These are phyloP conservation scores for Sminthopsis crassicaudata DNA, from an alignment of 2,113 vertebrate genomes.

Conservation along the genomic window DNA sequence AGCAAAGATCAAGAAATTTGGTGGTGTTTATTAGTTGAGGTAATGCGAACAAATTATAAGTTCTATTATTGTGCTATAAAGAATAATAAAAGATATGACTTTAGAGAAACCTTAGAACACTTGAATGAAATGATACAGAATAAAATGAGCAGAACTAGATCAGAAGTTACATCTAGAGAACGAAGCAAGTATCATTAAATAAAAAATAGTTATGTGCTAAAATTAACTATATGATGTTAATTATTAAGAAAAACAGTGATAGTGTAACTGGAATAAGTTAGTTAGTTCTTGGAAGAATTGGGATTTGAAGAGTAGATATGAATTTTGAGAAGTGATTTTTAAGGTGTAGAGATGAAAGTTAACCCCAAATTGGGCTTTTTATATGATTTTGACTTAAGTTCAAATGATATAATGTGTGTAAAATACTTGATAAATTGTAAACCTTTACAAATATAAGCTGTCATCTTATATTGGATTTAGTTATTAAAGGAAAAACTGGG, in stretches of 20 bases:
- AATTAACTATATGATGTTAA: neutral
- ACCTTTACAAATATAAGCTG: too few relatives aligned
- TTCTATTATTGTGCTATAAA: neutral
- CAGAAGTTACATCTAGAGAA: conserved; percentile 12
- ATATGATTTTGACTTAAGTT: conserved; percentile 40
- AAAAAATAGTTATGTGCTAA: neutral
- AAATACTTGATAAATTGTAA: too few relatives aligned
- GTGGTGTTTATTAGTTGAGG: too few relatives aligned
- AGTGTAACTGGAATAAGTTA: neutral
- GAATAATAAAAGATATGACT: neutral
- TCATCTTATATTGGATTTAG: too few relatives aligned
- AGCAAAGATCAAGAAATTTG: neutral
- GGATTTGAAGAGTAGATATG: conserved; percentile 33
- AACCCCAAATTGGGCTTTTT: too few relatives aligned
- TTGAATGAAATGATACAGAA: too few relatives aligned
- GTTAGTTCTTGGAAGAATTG: conserved; percentile 16
- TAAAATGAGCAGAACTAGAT: neutral
- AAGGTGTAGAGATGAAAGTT: too few relatives aligned
- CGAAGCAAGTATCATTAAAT: conserved; percentile 20
- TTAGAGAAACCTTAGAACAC: too few relatives aligned
- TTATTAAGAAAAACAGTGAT: neutral
- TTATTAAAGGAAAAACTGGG: too few relatives aligned
- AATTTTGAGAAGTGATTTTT: neutral
- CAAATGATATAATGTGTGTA: too few relatives aligned
- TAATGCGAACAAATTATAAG: neutral